Evolutionary conservation across 2,113 vertebrate genomes (phyloP).

Genomic region (Gavia stellata): DNA sequence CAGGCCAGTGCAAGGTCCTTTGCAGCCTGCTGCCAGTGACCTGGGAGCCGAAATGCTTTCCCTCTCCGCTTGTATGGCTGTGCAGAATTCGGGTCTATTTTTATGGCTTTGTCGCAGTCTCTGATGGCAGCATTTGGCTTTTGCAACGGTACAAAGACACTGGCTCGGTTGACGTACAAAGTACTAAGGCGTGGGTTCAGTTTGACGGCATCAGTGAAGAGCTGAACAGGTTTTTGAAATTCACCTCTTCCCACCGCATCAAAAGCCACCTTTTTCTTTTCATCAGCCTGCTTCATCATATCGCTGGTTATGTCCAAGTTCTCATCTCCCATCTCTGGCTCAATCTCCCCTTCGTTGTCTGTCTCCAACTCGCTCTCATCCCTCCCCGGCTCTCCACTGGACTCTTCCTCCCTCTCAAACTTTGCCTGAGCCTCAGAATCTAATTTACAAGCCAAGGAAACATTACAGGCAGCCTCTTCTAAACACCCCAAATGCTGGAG

Average conservation of each 20-base stretch:
- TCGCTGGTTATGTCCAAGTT: not conserved
- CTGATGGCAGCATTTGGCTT: constrained; percentile 78
- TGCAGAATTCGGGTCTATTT: constrained; percentile 78
- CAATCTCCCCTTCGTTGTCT: not conserved
- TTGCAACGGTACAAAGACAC: constrained; percentile 76
- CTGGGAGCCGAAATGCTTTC: constrained; percentile 51
- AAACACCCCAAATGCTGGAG: not conserved
- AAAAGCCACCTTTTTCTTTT: not conserved
- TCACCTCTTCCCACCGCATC: not conserved
- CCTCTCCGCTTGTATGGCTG: constrained; percentile 82
- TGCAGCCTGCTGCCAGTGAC: not conserved
- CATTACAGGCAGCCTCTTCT: not conserved
- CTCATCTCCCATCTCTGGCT: not conserved
- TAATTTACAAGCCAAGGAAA: not conserved
- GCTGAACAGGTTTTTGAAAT: not conserved
- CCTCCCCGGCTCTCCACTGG: not conserved
- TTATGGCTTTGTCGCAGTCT: constrained; percentile 79
- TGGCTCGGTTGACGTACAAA: not conserved
- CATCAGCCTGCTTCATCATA: not conserved
- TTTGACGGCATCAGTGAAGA: not conserved
- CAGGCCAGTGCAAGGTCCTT: not conserved
- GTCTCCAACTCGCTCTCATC: not conserved
- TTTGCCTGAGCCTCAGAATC: not conserved
- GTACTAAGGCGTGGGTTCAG: not conserved
- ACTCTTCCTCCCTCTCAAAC: not conserved